Evolutionary conservation across 2,888 invertebrate genomes (phyloP), one percentile per base, ranked within the genome.

Genomic region (Meandrusa payeni): DNA sequence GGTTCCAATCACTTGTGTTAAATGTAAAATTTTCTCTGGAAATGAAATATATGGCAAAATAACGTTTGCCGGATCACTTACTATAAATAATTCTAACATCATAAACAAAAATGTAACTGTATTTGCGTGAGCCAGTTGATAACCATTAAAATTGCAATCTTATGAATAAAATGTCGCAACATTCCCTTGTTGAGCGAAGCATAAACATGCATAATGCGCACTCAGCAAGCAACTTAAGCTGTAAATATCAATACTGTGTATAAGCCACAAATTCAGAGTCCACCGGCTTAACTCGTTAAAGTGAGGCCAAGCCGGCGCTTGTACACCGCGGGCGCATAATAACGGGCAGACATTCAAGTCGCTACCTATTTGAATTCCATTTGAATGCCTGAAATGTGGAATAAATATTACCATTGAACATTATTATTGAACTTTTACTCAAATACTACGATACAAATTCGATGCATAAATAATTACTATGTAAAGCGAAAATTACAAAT

Each of bases 171-270:
- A 46, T 59, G 57, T 55, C 55, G 55, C 57, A 61, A 59, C 55
- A 57, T 55, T 52, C 52, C 55, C 34, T 33, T 55, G 51, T 52
- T 51, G 46, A 61, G 55, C 69, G 58, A 65, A 29, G 47, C 53
- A 38, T 49, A 59, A 55, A 57, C 56, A 65, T 36, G 13, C 7
- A 24, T 42, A 42, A 66, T 64, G 60, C 51, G 38, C 60, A 56
- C 63, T 56, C 59, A 69, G 68, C 67, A 69, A 58, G 60, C 11
- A 42, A 36, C 28, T 42, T 42, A 56, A 66, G 72, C 75, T 72
- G 81, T 85, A 85, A 85, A 85, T 83, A 82, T 81, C 78, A 81
- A 82, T 79, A 78, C 73, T 70, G 71, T 68, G 74, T 75, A 73
- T 75, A 79, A 67, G 74, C 79, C 74, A 79, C 81, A 80, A 81